phyloP scores from a whole-genome alignment of 1,140 invertebrate genomes.

The Dendrolimus punctatus region DNA sequence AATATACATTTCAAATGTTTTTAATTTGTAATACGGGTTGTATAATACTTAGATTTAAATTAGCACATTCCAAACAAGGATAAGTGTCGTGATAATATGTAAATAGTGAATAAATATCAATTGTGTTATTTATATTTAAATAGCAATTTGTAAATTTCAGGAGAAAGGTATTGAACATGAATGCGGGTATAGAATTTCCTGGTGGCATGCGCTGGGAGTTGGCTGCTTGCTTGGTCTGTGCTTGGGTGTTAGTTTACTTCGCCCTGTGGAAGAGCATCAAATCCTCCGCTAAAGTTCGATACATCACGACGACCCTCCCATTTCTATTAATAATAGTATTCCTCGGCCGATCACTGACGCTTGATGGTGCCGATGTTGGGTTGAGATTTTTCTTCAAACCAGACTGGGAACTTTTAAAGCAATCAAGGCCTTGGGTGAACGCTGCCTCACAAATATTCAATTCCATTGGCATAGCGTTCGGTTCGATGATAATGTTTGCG shows the following conservation, averaged over 20 bases:
- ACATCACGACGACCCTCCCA: slow-evolving; percentile 90
- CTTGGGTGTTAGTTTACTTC: slow-evolving; percentile 94
- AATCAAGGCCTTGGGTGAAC: slow-evolving; percentile 93
- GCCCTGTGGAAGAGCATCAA: slow-evolving; percentile 94
- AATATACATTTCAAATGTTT: no score
- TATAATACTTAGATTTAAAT: no score
- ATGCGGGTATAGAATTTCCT: slow-evolving; percentile 84
- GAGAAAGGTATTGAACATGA: slow-evolving; percentile 87
- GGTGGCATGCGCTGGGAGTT: slow-evolving; percentile 89
- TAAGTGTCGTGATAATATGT: no score
- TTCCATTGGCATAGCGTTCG: slow-evolving; percentile 92
- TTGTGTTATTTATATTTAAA: no score
- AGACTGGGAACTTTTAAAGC: slow-evolving; percentile 86
- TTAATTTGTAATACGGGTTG: no score
- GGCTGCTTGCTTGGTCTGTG: slow-evolving; percentile 87
- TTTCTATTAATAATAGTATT: slow-evolving; percentile 88
- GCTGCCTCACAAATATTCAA: slow-evolving; percentile 95
- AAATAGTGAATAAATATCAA: no score
- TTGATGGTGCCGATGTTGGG: slow-evolving; percentile 86
- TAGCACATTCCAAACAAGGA: no score
- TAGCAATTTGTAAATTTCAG: slow-evolving; percentile 66
- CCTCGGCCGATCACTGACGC: slow-evolving; percentile 82
- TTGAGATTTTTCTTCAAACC: slow-evolving; percentile 90
- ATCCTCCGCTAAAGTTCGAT: slow-evolving; percentile 87
- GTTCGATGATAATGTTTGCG: slow-evolving; percentile 95